These are phyloP conservation scores for Papilio gigon DNA, from an alignment of 2,888 invertebrate genomes.

Conservation along the genomic window DNA sequence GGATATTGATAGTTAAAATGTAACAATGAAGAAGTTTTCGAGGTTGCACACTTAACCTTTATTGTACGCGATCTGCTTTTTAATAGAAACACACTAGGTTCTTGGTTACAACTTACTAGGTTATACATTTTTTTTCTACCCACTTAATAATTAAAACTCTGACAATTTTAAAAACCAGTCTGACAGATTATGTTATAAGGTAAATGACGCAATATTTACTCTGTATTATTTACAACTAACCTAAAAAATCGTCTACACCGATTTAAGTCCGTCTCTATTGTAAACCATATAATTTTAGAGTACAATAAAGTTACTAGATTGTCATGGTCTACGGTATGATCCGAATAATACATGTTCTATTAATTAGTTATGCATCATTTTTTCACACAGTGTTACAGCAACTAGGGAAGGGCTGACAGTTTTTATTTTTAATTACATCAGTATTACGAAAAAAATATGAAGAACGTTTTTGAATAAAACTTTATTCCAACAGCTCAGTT, in stretches of 20 bases:
- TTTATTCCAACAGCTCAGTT: not conserved
- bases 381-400: not conserved
- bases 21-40: constrained; percentile 50
- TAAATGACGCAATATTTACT: not conserved
- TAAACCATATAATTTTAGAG: constrained; percentile 27
- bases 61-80: constrained; percentile 56
- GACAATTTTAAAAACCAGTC: not conserved
- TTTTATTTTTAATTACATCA: not conserved
- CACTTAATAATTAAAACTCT: not conserved
- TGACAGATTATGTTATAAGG: not conserved
- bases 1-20: constrained; percentile 45
- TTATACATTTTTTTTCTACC: constrained; percentile 5
- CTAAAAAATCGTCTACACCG: not conserved
- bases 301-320: constrained; percentile 10
- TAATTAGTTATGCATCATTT: constrained; percentile 25
- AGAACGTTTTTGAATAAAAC: too few relatives aligned
- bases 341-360: constrained; percentile 28
- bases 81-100: constrained; percentile 41
- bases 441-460: not conserved
- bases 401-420: not conserved
- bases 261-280: constrained; percentile 11
- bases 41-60: constrained; percentile 65
- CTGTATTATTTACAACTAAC: not conserved
- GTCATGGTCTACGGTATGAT: constrained; percentile 32
- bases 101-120: not conserved